phyloP scores from a whole-genome alignment of 2,113 vertebrate genomes.

The Tupaia chinensis region DNA sequence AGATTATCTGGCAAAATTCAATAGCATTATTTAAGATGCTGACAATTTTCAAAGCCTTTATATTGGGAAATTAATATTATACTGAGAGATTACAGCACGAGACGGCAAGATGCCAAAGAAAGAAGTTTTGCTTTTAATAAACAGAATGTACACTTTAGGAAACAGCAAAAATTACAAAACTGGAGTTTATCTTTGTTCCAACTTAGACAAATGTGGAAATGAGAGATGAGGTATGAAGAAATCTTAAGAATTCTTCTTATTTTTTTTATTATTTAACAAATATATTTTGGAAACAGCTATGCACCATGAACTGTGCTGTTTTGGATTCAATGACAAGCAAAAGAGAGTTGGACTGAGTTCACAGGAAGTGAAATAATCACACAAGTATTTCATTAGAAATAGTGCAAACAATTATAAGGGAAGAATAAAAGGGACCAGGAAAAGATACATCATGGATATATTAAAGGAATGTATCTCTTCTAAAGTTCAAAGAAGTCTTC shows the following conservation, averaged over 20 bases:
- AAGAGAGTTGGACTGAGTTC: background rate
- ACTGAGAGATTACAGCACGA: constrained; percentile 42
- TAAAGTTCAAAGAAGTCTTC: constrained; percentile 19
- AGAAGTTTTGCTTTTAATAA: background rate
- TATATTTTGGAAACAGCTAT: background rate
- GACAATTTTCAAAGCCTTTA: constrained; percentile 34
- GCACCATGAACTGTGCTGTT: background rate
- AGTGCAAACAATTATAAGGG: background rate
- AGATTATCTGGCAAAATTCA: constrained; percentile 43
- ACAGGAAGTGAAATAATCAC: background rate
- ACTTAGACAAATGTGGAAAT: background rate
- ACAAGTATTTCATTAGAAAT: constrained; percentile 45
- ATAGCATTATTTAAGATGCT: background rate
- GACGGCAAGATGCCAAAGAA: background rate
- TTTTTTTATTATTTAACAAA: background rate
- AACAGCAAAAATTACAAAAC: background rate
- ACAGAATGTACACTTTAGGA: background rate
- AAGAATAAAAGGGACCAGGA: background rate
- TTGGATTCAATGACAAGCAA: background rate
- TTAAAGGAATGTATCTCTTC: background rate
- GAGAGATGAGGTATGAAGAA: background rate
- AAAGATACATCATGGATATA: background rate
- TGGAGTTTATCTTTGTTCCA: background rate
- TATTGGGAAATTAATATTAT: constrained; percentile 30
- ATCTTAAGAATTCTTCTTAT: background rate